Conservation (phyloP, 2,113 vertebrate genomes). For the Anhinga anhinga region DNA sequence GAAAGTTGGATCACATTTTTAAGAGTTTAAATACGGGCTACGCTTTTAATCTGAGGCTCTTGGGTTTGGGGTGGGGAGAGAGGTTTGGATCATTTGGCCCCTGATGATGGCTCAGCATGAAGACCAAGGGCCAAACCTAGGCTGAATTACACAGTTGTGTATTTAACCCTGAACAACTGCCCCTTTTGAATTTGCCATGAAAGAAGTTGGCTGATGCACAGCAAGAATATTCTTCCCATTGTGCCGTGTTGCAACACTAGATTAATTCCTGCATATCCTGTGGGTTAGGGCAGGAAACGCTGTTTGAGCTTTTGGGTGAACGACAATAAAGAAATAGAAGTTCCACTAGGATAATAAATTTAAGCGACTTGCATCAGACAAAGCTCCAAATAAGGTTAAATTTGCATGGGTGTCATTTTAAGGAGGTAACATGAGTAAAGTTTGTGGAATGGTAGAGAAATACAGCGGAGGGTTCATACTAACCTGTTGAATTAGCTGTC, state of each 20-base stretch:
- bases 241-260: background rate
- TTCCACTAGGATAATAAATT: background rate
- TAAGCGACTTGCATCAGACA: background rate
- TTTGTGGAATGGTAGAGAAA: background rate
- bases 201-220: background rate
- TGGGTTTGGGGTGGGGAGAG: background rate
- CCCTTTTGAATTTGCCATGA: background rate
- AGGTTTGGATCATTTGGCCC: background rate
- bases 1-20: background rate
- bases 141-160: background rate
- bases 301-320: background rate
- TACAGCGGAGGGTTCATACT: background rate
- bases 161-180: background rate
- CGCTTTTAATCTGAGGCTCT: background rate
- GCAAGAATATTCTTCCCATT: background rate
- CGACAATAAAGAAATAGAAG: background rate
- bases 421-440: background rate
- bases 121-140: background rate
- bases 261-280: background rate
- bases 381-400: background rate
- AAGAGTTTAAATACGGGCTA: background rate
- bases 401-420: background rate
- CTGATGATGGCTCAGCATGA: background rate
- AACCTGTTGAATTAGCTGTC: background rate
- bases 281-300: background rate